Base-by-base conservation (phyloP, 2,113 vertebrate species). In the Melanotaenia duboulayi region DNA sequence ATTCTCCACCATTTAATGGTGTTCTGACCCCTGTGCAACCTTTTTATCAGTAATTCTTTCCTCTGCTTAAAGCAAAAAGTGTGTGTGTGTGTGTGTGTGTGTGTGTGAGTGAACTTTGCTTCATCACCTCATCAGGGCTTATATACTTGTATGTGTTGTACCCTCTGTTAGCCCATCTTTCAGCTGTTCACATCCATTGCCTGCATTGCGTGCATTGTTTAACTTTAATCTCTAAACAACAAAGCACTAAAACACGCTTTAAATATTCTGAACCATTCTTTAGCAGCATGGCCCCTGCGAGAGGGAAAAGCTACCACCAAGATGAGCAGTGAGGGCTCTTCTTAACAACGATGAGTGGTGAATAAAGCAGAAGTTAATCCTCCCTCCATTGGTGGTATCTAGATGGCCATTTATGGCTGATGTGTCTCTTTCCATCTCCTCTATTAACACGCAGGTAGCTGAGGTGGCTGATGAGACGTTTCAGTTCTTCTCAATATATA, bases 301-400 rank as follows among this genome's bases (percentile, higher is more conserved):
- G 54, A 60, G 16, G 54, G 50, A 75, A n/a, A 70, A 66, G 40
- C 72, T 59, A 63, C 58, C 57, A 69, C 65, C 79, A 80, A 87
- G 76, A 87, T 85, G 81, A 83, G 71, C 8, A 32, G 72, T 74
- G 56, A 81, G 59, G 67, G 73, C 65, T 75, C 74, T 67, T 80
- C 54, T 12, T 71, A 64, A 69, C 28, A 56, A 57, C 59, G 37
- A 68, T 79, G 74, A 84, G 80, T 77, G 62, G 35, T 49, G 61
- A 81, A 85, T 84, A 80, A 83, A 79, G 74, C 71, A 54, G 70
- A 74, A 49, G 73, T 80, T 89, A 91, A 90, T 90, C 88, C 86
- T 71, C 28, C 66, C 72, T 82, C 62, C 71, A 28, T 64, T 69
- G 84, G 81, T 77, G 69, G 67, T 85, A 82, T 71, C 76, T 77